Evolutionary conservation across 2,797 vertebrate species (phyloP), one percentile per base, ranked within the genome.

Genomic region (Malacoraja senta): DNA sequence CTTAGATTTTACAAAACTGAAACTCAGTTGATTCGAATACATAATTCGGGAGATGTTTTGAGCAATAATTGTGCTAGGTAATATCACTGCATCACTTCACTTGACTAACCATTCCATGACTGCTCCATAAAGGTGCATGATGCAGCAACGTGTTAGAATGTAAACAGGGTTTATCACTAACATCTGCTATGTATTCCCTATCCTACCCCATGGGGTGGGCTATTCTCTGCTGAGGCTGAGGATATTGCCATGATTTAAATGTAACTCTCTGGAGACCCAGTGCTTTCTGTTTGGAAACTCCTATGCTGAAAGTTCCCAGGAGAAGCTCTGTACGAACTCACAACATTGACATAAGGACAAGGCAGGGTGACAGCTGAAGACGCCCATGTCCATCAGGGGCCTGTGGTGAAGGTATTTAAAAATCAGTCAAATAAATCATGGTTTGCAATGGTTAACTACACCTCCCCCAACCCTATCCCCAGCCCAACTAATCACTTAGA

Each of bases 141-240:
- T 19, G n/a, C 71, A 71, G 63, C 61, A 38, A 35, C 26, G 53
- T 65, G 65, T 90, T 61, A 95, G 93, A 94, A 93, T 94, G 94
- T 94, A 95, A 94, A 95, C 93, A 93, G 93, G 94, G 94, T 95
- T 96, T 95, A 96, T 95, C 95, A 94, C 95, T 94, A 95, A 96
- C 96, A 96, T 96, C 96, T 96, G 96, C 94, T 95, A 94, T 74
- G 2, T 94, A 95, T 95, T 96, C 94, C 94, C 95, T 95, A 94
- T 92, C 93, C 94, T 94, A 94, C 95, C 95, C 95, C 96, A 95
- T 95, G 95, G 95, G 94, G 84, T 68, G 95, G 95, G 95, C 95
- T 96, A 95, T 96, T 96, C 95, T 95, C 93, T 94, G 94, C 94
- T 94, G 94, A 95, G 94, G 95, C 94, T 93, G 93, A 95, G 94